These are phyloP conservation scores for Aplochiton taeniatus DNA, from an alignment of 2,797 vertebrate genomes.

Conservation along the genomic window DNA sequence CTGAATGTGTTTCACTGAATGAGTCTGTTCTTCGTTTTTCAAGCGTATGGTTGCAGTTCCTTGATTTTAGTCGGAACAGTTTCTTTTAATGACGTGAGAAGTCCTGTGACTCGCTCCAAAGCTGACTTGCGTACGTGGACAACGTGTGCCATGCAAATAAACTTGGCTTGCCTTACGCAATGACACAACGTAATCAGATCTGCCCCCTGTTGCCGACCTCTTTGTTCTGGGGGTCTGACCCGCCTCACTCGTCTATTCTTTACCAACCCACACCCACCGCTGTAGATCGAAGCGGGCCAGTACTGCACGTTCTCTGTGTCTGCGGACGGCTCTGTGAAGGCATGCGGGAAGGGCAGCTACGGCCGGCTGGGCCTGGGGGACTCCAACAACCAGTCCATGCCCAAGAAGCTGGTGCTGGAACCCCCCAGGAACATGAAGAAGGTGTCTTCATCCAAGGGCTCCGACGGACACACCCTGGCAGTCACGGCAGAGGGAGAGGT, in stretches of 20 bases:
- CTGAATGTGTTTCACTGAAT: too few species aligned
- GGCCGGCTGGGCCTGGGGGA: conserved; percentile 66
- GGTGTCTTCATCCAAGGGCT: conserved; percentile 68
- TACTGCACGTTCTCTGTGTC: conserved; percentile 68
- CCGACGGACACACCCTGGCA: conserved; percentile 65
- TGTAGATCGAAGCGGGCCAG: conserved; percentile 67
- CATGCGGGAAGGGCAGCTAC: conserved; percentile 70
- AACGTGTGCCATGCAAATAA: too few species aligned
- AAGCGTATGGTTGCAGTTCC: too few species aligned
- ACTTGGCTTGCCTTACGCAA: too few species aligned
- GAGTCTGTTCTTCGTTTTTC: too few species aligned
- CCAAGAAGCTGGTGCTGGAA: conserved; percentile 66
- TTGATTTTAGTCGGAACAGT: too few species aligned
- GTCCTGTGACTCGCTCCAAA: too few species aligned
- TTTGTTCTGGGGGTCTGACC: conserved; percentile 3
- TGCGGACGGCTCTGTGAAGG: conserved; percentile 62
- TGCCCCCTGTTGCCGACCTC: too few species aligned
- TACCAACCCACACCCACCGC: background rate
- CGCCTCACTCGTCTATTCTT: conserved; percentile 9
- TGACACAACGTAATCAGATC: too few species aligned
- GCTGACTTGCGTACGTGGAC: too few species aligned
- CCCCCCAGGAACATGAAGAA: conserved; percentile 59
- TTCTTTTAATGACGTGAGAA: too few species aligned
- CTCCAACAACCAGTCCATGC: conserved; percentile 69
- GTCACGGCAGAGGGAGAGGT: conserved; percentile 62